phyloP scores from a whole-genome alignment of 1,140 invertebrate genomes.

The Probaryconus sp. region DNA sequence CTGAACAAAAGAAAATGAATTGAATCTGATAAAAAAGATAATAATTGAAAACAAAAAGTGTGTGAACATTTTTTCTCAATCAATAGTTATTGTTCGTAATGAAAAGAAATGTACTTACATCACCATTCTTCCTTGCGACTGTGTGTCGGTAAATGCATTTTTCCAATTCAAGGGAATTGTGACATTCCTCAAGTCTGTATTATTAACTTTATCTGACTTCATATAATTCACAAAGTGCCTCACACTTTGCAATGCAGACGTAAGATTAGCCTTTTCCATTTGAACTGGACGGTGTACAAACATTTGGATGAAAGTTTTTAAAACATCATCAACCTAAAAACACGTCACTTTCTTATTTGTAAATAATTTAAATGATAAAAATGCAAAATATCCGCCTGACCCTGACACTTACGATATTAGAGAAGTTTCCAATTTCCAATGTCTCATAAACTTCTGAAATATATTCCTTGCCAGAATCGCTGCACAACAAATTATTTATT shows the following conservation, averaged over 20 bases:
- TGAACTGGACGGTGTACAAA: conserved; percentile 55
- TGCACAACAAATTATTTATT: conserved; percentile 75
- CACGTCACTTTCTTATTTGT: conserved; percentile 3
- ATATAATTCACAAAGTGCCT: conserved; percentile 63
- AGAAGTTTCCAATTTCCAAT: conserved; percentile 79
- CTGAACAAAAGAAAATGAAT: conserved; percentile 39
- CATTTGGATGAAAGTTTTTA: conserved; percentile 66
- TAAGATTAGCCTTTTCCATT: conserved; percentile 67
- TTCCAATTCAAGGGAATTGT: conserved; percentile 58
- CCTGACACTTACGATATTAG: conserved; percentile 77
- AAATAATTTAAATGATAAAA: background rate
- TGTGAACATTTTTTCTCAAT: background rate
- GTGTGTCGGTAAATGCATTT: conserved; percentile 63
- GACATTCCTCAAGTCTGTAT: conserved; percentile 62
- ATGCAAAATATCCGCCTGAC: conserved; percentile 43
- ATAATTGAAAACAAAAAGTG: background rate
- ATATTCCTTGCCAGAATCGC: conserved; percentile 76
- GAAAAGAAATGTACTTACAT: too few relatives aligned
- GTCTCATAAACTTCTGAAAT: conserved; percentile 76
- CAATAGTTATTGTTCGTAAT: too few relatives aligned
- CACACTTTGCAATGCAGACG: conserved; percentile 60
- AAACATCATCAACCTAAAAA: conserved; percentile 64
- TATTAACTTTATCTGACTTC: conserved; percentile 44
- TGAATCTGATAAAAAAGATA: background rate
- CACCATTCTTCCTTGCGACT: conserved; percentile 60